Evolutionary conservation across 2,797 vertebrate genomes (phyloP), one percentile per base, ranked within the genome.

Genomic region (Neosilurus mollespiculum): DNA sequence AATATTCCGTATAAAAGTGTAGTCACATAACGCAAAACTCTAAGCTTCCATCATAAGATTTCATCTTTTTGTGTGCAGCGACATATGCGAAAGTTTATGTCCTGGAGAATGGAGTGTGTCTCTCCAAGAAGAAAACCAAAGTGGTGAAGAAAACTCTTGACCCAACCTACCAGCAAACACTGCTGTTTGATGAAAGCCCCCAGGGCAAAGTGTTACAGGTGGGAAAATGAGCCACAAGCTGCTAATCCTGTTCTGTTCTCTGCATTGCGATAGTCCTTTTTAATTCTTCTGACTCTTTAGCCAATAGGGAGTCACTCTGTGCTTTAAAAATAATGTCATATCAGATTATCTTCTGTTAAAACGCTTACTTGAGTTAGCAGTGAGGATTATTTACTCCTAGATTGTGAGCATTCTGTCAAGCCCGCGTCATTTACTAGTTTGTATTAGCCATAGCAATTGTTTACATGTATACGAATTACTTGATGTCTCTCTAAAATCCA

Each of bases 111-210:
- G 98, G 98, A 0, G 87, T 94, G 82, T 99, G 98, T 89, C 92
- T 99, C 91, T 95, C 97, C 87, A 99, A 99, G 92, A 99, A 99
- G 94, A 99, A 99, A 93, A 99, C 98, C 84, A 98, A 96, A 94
- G 93, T 93, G 80, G 96, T 96, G 88, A 99, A 97, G 94, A 99
- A 95, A 92, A 96, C 91, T 81, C 95, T 96, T 1, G 97, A 99
- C 88, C 98, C 98, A 0, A 94, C 96, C 1, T 99, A 95, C 92
- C 97, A 99, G 92, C 98, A 99, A 93, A 95, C 96, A 14, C 94
- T 99, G 92, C 95, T 97, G 87, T 99, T 99, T 70, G 97, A 99
- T 10, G 97, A 99, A 92, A 96, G 96, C 81, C 96, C 96, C 81
- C 97, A 98, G 91, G 97, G 97, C 82, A 99, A 96, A 93, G 97